phyloP scores from a whole-genome alignment of 1,140 invertebrate species.

The Drosophila nebulosa region DNA sequence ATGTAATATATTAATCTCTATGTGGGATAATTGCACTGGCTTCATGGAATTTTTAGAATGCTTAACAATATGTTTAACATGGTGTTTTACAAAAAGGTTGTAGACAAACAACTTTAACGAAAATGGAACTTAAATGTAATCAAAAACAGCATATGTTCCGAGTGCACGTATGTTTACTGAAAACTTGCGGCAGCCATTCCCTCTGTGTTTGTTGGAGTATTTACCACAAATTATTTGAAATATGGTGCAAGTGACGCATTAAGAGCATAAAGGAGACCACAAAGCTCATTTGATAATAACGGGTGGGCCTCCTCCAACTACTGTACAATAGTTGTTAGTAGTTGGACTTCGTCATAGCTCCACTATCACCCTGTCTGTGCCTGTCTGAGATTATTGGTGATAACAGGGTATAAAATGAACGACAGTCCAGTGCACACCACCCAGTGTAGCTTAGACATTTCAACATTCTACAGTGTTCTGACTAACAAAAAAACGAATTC shows the following conservation, averaged over 20 bases:
- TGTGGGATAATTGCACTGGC: too few relatives aligned
- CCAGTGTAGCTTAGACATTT: conserved; percentile 26
- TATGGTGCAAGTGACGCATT: conserved; percentile 72
- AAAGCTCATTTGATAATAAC: conserved; percentile 38
- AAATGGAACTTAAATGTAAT: conserved; percentile 56
- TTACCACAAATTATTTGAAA: conserved; percentile 74
- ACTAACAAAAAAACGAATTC: conserved; percentile 15
- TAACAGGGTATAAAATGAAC: conserved; percentile 46
- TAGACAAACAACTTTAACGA: conserved; percentile 11
- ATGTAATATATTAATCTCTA: too few relatives aligned
- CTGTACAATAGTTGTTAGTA: conserved; percentile 11
- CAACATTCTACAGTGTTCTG: conserved; percentile 19
- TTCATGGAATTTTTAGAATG: too few relatives aligned
- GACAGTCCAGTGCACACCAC: not conserved
- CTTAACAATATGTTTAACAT: too few relatives aligned
- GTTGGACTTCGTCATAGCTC: conserved; percentile 12
- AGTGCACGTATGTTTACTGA: conserved; percentile 61
- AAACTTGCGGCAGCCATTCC: conserved; percentile 56
- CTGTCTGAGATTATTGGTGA: conserved; percentile 30
- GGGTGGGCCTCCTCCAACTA: conserved; percentile 29
- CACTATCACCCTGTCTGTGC: conserved; percentile 50
- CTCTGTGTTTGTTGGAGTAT: conserved; percentile 59
- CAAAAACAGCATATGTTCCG: conserved; percentile 61
- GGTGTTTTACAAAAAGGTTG: not conserved
- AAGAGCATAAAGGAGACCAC: conserved; percentile 56